phyloP scores from a whole-genome alignment of 37 sponge, comb jelly and placozoan genomes.

The Halichondria panicea region DNA sequence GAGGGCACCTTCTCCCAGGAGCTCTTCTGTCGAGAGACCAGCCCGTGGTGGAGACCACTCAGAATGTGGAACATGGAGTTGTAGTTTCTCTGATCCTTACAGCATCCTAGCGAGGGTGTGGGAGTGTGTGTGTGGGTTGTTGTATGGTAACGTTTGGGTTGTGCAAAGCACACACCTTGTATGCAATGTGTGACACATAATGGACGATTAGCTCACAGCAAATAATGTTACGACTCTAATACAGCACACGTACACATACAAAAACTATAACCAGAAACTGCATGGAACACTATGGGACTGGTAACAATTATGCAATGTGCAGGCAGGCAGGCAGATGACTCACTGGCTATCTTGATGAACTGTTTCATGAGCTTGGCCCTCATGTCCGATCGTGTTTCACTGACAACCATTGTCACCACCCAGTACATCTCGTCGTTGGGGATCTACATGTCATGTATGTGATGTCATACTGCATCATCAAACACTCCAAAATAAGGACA shows the following conservation, averaged over 20 bases:
- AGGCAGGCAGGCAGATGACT: background rate
- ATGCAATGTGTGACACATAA: too few relatives aligned
- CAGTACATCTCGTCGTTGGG: slow-evolving; percentile 84
- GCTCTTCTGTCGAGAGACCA: slow-evolving; percentile 65
- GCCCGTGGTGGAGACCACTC: slow-evolving; percentile 81
- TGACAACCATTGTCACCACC: slow-evolving; percentile 76
- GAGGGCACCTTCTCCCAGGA: slow-evolving; percentile 91
- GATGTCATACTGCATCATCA: background rate
- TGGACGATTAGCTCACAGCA: too few relatives aligned
- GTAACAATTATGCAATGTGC: too few relatives aligned
- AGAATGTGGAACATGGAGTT: slow-evolving; percentile 78
- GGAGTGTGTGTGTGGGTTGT: too few relatives aligned
- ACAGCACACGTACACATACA: too few relatives aligned
- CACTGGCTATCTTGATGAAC: slow-evolving; percentile 77
- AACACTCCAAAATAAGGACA: background rate
- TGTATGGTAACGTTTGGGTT: too few relatives aligned
- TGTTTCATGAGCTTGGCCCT: slow-evolving; percentile 76
- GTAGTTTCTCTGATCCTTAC: slow-evolving; percentile 72
- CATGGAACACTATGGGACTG: too few relatives aligned
- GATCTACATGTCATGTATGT: slow-evolving; percentile 27
- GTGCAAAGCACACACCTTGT: too few relatives aligned
- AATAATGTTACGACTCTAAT: too few relatives aligned
- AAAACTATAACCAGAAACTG: too few relatives aligned
- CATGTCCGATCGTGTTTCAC: slow-evolving; percentile 51
- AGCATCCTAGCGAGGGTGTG: slow-evolving; percentile 38